Evolutionary conservation across 2,888 invertebrate species (phyloP), one percentile per base, ranked within the genome.

Genomic region (Epirrhoe alternata): DNA sequence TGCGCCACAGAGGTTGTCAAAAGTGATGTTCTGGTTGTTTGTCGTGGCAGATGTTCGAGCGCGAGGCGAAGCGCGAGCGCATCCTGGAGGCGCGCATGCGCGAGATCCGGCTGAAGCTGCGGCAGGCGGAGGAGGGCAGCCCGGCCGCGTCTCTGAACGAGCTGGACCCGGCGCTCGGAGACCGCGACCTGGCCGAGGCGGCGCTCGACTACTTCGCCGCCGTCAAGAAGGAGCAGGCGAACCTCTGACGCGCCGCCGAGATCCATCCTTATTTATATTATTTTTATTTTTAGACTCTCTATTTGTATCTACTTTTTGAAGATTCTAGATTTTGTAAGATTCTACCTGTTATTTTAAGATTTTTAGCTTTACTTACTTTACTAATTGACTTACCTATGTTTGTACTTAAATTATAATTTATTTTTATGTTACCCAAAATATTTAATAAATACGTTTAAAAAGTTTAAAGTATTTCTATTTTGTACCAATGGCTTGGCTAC

Each of bases 21-120:
- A n/a, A n/a, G n/a, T n/a, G n/a, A n/a, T n/a, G n/a, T n/a, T n/a
- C n/a, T n/a, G n/a, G n/a, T n/a, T n/a, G n/a, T n/a, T n/a, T n/a
- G n/a, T n/a, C n/a, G n/a, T n/a, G 16, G 24, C 77, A 97, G 97
- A 95, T 98, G 94, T 95, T 98, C 77, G 98, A 98, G 76, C 94
- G 98, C 58, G 98, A 98, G 89, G 95, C 95, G 62, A 95, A 96
- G 65, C 94, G 98, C 61, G 98, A 98, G 85, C 97, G 97, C 85
- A 98, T 98, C 63, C 93, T 98, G 74, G 98, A 98, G 85, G 96
- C 97, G 5, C 95, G 97, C 75, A 95, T 97, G 80, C 94, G 98
- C 69, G 98, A 98, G 89, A 94, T 97, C 71, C 94, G 95, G 52
- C 86, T 96, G 16, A 95, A 95, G 86, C 73, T 74, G 80, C 81